These are phyloP conservation scores for Nothoprocta perdicaria DNA, from an alignment of 2,113 vertebrate genomes.

Conservation along the genomic window DNA sequence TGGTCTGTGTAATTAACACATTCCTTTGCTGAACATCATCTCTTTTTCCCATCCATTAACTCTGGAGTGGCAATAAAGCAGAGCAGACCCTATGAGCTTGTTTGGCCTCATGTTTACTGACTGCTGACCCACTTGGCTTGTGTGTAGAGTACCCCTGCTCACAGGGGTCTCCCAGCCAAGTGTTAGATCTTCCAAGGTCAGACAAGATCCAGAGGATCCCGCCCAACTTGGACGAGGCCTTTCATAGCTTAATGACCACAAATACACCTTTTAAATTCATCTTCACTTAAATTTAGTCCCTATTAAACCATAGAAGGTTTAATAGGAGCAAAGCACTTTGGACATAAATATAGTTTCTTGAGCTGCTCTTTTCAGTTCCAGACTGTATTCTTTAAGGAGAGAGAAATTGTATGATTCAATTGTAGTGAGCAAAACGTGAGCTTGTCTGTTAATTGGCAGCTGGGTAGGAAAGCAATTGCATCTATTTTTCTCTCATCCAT, in stretches of 20 bases:
- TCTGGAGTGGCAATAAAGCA: background rate
- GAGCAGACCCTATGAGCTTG: rapidly evolving
- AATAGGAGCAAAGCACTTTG: background rate
- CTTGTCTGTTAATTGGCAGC: background rate
- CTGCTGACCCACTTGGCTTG: background rate
- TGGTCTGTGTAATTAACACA: background rate
- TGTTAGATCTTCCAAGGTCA: background rate
- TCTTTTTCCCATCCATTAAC: background rate
- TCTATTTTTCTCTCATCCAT: background rate
- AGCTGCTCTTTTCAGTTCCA: background rate
- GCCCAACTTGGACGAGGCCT: too few species aligned
- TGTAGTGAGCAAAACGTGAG: background rate
- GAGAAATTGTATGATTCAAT: background rate
- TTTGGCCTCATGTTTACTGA: rapidly evolving
- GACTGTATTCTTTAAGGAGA: background rate
- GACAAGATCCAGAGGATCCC: background rate
- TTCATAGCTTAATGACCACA: background rate
- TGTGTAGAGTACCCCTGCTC: background rate
- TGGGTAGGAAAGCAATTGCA: background rate
- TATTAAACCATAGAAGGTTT: background rate
- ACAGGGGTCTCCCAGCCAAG: background rate
- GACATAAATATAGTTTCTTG: background rate
- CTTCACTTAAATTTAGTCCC: background rate
- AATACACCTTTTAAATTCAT: background rate
- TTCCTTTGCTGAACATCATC: background rate